Base-by-base conservation (phyloP, 2,797 vertebrate species). In the Leuciscus waleckii region DNA sequence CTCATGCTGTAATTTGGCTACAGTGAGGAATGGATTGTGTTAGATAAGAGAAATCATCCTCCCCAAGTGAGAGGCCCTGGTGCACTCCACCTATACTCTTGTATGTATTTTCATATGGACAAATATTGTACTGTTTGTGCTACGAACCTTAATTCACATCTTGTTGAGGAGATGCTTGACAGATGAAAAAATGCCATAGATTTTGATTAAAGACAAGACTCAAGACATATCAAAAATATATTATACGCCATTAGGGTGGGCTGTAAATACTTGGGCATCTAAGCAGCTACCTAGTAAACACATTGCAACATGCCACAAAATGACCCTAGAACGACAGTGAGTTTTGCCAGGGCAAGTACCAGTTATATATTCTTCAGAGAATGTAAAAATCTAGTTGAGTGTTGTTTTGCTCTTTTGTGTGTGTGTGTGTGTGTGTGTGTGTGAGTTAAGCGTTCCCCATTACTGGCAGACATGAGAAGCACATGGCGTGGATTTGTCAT, bases 1-100 rank as follows among this genome's bases (percentile, higher is more conserved):
- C 95, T 95, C 94, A 94, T 94, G 95, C 94, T 92, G 93, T 94
- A 93, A 95, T 95, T 94, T 94, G 91, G 92, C 92, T 91, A 93
- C 92, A 91, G 92, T 95, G 95, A 94, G 94, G 92, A 95, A 94
- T 91, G 93, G 95, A 92, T 93, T 39, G 91, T 91, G 91, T 94
- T 92, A 94, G 92, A 92, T 91, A 92, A 91, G 91, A 86, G 68
- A 89, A 84, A 91, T 92, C 91, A 92, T 93, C 89, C 61, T 88
- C 90, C 89, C 92, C 86, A 29, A 63, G 71, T 46, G 46, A 41
- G 54, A 63, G 78, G 85, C 83, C 74, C 81, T 86, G 69, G 79
- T 82, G 56, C 79, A 73, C 75, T 82, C 70, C 63, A 43, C 63
- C 43, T 80, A 56, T 56, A 49, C 73, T 84, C 85, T 79, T 56